Base-by-base conservation (phyloP, 30 jellyfish, hydroid and myxozoan species). In the Hydractinia symbiolongicarpus region DNA sequence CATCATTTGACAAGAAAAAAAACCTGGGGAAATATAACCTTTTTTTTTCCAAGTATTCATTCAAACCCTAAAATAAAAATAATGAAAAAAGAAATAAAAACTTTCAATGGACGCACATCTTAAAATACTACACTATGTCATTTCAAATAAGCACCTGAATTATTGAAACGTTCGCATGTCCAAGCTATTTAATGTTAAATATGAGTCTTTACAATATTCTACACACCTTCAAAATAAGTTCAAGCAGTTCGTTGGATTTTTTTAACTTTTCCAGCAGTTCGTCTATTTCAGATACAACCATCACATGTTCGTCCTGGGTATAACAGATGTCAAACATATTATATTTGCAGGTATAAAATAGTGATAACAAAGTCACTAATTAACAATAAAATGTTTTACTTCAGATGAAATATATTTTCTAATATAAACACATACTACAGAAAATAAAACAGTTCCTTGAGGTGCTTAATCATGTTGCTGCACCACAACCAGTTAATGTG, bases 231-330 rank as follows among this genome's bases (percentile, higher is more conserved):
- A 94, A 69, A 49, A 94, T 94, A 10, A 94, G 88, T 77, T 94
- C 99, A 60, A 94, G 77, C 55, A 94, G 91, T 60, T 94, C 99
- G 76, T 94, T 94, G n/a, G 99, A 94, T 78, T 88, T 88, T 85
- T 94, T 94, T 55, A 94, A 75, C 54, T 93, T 67, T 54, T 94
- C 96, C 68, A 94, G 75, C 30, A 94, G 81, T 76, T 88, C 81
- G 50, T 94, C 99, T 61, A 94, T 94, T 4, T 83, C 95, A 67
- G 96, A 67, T 1, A 94, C 99, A 50, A 82, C 94, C 68, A 94
- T 84, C 11, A 90, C 97, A 78, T 82, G 95, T 74, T 82, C 68
- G 66, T 90, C 97, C 95, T 90, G 60, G 15, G 75, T 11, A 14
- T 10, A 67, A 67, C 53, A 67, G 50, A 14, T 15, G 40, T 10